Conservation (phyloP, 1,140 invertebrate genomes). For the Antheraea mylitta region DNA sequence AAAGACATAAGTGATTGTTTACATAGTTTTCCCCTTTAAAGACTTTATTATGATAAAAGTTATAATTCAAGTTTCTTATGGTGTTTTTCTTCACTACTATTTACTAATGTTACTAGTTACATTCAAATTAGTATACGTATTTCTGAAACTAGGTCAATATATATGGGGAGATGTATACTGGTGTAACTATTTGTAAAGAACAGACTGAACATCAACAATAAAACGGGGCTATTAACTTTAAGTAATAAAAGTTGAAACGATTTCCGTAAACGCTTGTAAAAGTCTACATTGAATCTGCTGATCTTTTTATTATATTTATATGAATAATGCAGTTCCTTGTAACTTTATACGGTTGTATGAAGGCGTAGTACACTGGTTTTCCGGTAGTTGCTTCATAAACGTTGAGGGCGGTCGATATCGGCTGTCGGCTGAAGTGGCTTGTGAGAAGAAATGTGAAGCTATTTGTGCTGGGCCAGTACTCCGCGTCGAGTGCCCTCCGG, state of each 20-base stretch:
- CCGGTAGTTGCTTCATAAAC: conserved; percentile 35
- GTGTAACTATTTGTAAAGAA: no score
- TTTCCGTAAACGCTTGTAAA: neutral
- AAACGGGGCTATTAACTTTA: neutral
- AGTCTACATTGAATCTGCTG: neutral
- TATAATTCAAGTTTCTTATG: no score
- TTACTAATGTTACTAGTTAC: no score
- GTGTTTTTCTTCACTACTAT: no score
- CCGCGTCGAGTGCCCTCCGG: conserved; percentile 42
- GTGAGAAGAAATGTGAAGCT: conserved; percentile 58
- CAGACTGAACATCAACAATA: no score
- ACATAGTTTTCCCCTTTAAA: no score
- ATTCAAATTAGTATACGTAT: no score
- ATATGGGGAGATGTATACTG: no score
- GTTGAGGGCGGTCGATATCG: conserved; percentile 41
- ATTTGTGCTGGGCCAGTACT: conserved; percentile 44
- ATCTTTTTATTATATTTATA: neutral
- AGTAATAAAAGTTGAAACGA: neutral
- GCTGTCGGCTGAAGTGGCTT: conserved; percentile 50
- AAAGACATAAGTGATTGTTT: no score
- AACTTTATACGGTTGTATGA: conserved; percentile 10
- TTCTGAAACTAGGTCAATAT: no score
- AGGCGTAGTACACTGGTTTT: conserved; percentile 23
- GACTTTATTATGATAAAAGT: no score
- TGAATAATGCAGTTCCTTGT: neutral